Evolutionary conservation across 2,797 vertebrate species (phyloP).

Genomic region (Poecilia velifera): DNA sequence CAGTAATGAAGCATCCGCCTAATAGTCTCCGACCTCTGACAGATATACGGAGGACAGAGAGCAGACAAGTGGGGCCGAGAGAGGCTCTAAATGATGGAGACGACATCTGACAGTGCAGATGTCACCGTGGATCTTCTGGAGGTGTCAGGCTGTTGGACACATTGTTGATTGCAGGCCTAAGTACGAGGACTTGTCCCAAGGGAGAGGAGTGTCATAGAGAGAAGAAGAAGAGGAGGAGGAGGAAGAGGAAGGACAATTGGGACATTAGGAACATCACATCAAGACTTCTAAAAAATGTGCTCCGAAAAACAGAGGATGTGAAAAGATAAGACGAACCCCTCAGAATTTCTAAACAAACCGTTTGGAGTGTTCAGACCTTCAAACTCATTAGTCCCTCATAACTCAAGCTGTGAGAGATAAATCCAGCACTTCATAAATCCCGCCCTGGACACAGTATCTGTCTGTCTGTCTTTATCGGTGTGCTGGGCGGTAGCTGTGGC

Average conservation of each 20-base stretch:
- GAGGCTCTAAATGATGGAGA: conserved; percentile 56
- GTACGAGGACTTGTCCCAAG: conserved; percentile 32
- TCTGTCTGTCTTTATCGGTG: conserved; percentile 60
- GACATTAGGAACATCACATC: not conserved
- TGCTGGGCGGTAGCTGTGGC: conserved; percentile 57
- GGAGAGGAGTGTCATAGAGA: conserved; percentile 37
- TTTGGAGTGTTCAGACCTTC: conserved; percentile 14
- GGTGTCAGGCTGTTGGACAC: conserved; percentile 62
- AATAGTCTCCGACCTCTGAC: conserved; percentile 43
- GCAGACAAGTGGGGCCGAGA: conserved; percentile 34
- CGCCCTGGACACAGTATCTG: conserved; percentile 13
- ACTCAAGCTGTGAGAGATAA: conserved; percentile 56
- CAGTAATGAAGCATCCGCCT: conserved; percentile 26
- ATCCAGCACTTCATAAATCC: conserved; percentile 66
- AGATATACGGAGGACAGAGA: conserved; percentile 31
- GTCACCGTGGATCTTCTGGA: conserved; percentile 72
- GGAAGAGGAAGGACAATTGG: not conserved
- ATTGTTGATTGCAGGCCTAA: conserved; percentile 44
- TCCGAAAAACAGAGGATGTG: not conserved
- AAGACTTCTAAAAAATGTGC: conserved; percentile 2
- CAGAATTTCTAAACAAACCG: conserved; percentile 13
- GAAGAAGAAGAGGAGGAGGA: too few species aligned
- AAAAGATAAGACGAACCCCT: not conserved
- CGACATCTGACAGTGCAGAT: conserved; percentile 57
- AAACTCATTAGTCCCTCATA: conserved; percentile 62